These are phyloP conservation scores for Lophura swinhoii DNA, from an alignment of 2,797 vertebrate species.

Conservation along the genomic window DNA sequence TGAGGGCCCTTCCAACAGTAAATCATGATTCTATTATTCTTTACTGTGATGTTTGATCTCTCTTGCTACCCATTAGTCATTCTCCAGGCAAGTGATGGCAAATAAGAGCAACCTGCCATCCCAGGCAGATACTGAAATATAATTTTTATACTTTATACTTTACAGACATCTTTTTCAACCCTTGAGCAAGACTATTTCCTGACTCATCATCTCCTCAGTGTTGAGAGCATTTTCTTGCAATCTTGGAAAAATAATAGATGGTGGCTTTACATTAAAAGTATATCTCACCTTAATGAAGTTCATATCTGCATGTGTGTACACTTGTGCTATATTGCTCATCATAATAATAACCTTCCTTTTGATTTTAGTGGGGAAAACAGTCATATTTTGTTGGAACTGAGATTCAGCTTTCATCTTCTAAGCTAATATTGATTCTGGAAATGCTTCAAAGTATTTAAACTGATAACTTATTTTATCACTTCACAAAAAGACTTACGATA, in stretches of 20 bases:
- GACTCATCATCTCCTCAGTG: neutral
- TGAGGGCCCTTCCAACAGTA: too few species aligned
- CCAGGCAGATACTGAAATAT: neutral
- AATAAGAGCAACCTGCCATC: neutral
- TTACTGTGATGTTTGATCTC: neutral
- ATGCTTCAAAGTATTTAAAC: slow-evolving; percentile 24
- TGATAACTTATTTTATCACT: neutral
- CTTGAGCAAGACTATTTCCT: neutral
- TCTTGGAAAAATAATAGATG: neutral
- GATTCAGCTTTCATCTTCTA: slow-evolving; percentile 4
- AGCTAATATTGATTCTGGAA: slow-evolving; percentile 18
- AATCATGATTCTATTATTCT: neutral
- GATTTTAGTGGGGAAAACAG: neutral
- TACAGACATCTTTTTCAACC: neutral
- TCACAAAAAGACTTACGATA: neutral
- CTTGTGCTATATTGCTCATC: neutral
- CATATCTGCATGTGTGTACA: neutral
- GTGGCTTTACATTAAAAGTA: neutral
- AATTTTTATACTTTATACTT: neutral
- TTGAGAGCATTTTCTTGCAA: neutral
- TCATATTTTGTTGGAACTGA: neutral
- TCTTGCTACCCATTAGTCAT: neutral
- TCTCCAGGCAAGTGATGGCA: neutral
- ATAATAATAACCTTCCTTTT: neutral
- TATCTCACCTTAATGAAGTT: neutral